Base-by-base conservation (phyloP, 1,140 invertebrate genomes). In the Cyclina sinensis region DNA sequence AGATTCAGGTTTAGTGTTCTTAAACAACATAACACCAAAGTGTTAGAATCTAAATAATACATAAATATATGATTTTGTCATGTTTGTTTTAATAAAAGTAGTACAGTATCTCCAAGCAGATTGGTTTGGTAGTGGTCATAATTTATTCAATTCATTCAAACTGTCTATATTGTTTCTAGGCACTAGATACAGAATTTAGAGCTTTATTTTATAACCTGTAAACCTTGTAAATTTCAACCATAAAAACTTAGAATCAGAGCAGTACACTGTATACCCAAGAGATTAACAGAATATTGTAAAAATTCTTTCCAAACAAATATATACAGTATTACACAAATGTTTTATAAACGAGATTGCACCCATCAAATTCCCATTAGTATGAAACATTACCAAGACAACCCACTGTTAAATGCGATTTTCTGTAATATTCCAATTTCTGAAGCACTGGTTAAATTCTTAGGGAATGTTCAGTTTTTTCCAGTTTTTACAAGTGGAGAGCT, bases 311-410 rank as follows among this genome's bases (percentile, higher is more conserved):
- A 83, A 84, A 51, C 12, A 46, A 46, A 73, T 84, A 74, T 84
- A 84, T 70, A 70, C 68, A 14, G 32, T 48, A 68, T 84, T 84
- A 84, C 62, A 68, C 32, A 73, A 84, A 84, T 65, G 80, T 59
- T 59, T 83, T 59, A 48, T 48, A 62, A 83, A 62, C 39, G 82
- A 65, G 62, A 84, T 73, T 46, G 82, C 46, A 73, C 82, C 62
- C 82, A 84, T 84, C 82, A 84, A 84, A 74, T 39, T 51, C 82
- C 62, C 82, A 84, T 84, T 84, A 84, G 37, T 24, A 70, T 51
- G 65, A 54, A 84, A 84, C 82, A 84, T 84, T 84, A 84, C 30
- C 21, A 51, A 46, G 54, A 43, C 65, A 48, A 35, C 82, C 62
- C 35, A 78, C 74, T 78, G 74, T 78, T 78, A 78, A 78, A 78